Conservation (phyloP, 2,113 vertebrate species). For the Calidris pygmaea region DNA sequence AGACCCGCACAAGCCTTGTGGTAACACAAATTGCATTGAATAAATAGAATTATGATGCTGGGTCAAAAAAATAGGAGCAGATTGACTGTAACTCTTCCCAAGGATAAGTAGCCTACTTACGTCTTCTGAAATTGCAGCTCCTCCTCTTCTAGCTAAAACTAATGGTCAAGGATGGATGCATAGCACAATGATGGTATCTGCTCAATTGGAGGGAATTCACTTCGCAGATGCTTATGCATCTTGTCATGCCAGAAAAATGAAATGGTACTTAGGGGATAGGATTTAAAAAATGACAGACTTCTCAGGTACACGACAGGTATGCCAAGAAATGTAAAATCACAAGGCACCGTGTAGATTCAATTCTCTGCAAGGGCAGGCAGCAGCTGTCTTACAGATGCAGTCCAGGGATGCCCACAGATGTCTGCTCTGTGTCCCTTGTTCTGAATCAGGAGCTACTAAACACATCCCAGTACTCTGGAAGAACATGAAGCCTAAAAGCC, state of each 20-base stretch:
- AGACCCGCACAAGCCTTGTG: not conserved
- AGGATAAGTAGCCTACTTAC: not conserved
- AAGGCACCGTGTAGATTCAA: not conserved
- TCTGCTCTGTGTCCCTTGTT: not conserved
- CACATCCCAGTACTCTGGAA: not conserved
- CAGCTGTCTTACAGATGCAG: not conserved
- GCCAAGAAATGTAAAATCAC: not conserved
- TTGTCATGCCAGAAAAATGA: not conserved
- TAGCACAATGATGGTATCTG: not conserved
- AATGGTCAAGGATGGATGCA: not conserved
- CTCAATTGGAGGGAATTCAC: not conserved
- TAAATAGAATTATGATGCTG: not conserved
- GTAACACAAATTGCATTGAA: not conserved
- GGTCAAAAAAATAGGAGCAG: not conserved
- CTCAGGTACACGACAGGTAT: not conserved
- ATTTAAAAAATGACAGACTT: not conserved
- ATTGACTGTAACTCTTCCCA: not conserved
- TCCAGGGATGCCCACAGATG: not conserved
- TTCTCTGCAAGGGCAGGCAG: not conserved
- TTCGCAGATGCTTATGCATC: not conserved
- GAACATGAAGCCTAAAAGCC: not conserved
- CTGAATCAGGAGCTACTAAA: not conserved
- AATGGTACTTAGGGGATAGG: not conserved
- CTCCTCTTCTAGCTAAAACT: not conserved
- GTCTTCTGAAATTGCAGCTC: not conserved